Percentiles rank a stretch among this genome's conserved stretches.
These are phyloP conservation scores for Drosophila nikananu DNA, from an alignment of 1,140 invertebrate genomes.

Conservation along the genomic window DNA sequence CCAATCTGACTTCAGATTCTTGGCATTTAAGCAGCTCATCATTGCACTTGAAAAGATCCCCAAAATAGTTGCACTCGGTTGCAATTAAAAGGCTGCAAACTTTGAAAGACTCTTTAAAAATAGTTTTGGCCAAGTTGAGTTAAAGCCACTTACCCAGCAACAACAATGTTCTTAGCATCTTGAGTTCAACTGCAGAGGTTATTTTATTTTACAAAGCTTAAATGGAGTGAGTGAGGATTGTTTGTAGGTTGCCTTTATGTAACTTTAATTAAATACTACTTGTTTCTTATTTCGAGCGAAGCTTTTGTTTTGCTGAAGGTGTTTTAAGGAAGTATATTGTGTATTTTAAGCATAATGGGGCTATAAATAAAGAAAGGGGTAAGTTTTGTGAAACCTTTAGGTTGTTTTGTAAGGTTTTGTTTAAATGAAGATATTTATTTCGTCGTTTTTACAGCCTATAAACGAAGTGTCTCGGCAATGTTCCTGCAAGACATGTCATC, in stretches of 20 bases:
- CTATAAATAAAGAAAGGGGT: background rate
- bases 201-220: background rate
- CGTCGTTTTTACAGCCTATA: background rate
- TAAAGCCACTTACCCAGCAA: constrained; percentile 23
- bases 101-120: background rate
- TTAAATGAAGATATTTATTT: background rate
- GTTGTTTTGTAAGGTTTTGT: no score
- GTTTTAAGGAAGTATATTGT: background rate
- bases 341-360: background rate
- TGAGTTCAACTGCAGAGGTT: constrained; percentile 1
- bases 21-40: constrained; percentile 29
- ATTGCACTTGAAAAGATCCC: constrained; percentile 37
- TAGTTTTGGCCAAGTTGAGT: background rate
- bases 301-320: constrained; percentile 5
- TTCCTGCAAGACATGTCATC: constrained; percentile 43
- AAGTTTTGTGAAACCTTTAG: background rate
- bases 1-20: constrained; percentile 18
- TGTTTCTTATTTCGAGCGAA: background rate
- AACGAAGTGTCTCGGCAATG: constrained; percentile 18
- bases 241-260: background rate
- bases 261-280: constrained; percentile 5
- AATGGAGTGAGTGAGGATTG: background rate
- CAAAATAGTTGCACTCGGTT: constrained; percentile 1
- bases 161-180: constrained; percentile 15
- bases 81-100: constrained; percentile 10